Conservation (phyloP, 1,140 invertebrate species). For the Grapholita molesta region DNA sequence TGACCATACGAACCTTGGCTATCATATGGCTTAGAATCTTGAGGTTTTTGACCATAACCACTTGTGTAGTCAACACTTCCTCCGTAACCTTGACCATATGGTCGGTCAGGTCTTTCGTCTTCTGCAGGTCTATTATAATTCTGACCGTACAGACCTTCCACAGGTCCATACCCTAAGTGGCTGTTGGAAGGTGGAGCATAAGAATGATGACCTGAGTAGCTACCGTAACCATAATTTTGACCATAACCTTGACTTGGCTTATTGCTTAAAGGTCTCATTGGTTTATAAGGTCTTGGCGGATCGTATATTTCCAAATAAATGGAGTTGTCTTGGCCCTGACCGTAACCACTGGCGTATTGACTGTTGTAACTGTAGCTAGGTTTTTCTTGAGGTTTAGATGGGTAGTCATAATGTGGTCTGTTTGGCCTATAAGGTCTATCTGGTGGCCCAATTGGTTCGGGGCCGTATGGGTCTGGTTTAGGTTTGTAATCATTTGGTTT, state of each 20-base stretch:
- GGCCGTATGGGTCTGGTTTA: slow-evolving; percentile 32
- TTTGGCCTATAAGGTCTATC: slow-evolving; percentile 39
- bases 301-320: slow-evolving; percentile 63
- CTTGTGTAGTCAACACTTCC: not conserved
- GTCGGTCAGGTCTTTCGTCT: slow-evolving; percentile 28
- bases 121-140: slow-evolving; percentile 25
- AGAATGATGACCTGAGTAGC: slow-evolving; percentile 46
- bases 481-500: slow-evolving; percentile 9
- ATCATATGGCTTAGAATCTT: slow-evolving; percentile 19
- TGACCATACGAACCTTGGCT: slow-evolving; percentile 21
- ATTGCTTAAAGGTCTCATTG: slow-evolving; percentile 26
- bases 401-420: slow-evolving; percentile 30
- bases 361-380: slow-evolving; percentile 47
- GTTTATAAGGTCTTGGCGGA: slow-evolving; percentile 55
- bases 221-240: slow-evolving; percentile 31
- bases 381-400: slow-evolving; percentile 32
- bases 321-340: slow-evolving; percentile 51
- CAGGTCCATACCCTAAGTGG: slow-evolving; percentile 37
- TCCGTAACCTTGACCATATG: slow-evolving; percentile 29
- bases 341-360: slow-evolving; percentile 59
- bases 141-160: slow-evolving; percentile 2
- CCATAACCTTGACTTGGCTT: slow-evolving; percentile 33
- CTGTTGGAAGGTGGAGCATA: slow-evolving; percentile 34
- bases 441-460: slow-evolving; percentile 33
- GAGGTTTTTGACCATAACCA: slow-evolving; percentile 18